These are phyloP conservation scores for Andrena minutula DNA, from an alignment of 2,888 invertebrate species.

Conservation along the genomic window DNA sequence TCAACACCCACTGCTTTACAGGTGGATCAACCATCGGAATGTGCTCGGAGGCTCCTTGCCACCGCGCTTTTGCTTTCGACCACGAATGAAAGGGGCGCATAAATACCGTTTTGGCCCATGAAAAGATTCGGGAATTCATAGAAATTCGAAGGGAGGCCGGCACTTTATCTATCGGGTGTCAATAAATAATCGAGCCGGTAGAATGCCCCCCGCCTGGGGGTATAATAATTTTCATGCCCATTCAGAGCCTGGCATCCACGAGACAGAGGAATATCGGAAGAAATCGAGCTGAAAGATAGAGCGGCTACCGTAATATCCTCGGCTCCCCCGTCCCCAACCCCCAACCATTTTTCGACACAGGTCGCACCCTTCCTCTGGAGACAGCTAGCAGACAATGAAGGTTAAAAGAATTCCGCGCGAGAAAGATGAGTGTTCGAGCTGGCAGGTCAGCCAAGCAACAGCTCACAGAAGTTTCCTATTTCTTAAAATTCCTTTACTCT, in stretches of 20 bases:
- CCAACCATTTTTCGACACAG: conserved; percentile 31
- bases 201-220: conserved; percentile 64
- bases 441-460: no score
- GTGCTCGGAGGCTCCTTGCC: neutral
- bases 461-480: no score
- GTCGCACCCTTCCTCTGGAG: conserved; percentile 26
- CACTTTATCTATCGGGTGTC: conserved; percentile 71
- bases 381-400: conserved; percentile 41
- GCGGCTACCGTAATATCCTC: conserved; percentile 77
- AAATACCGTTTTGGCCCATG: conserved; percentile 28
- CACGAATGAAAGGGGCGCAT: neutral
- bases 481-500: no score
- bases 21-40: neutral
- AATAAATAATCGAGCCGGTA: conserved; percentile 69
- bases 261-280: conserved; percentile 78
- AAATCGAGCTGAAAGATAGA: conserved; percentile 81
- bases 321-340: conserved; percentile 18
- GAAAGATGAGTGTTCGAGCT: neutral
- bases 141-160: conserved; percentile 61
- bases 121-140: conserved; percentile 67
- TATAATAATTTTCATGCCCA: conserved; percentile 73
- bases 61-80: conserved; percentile 14
- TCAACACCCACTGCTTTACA: neutral
- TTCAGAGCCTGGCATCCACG: conserved; percentile 65
- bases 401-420: conserved; percentile 12